Base-by-base conservation (phyloP, 2,797 vertebrate species). In the Centropyge bicolor region DNA sequence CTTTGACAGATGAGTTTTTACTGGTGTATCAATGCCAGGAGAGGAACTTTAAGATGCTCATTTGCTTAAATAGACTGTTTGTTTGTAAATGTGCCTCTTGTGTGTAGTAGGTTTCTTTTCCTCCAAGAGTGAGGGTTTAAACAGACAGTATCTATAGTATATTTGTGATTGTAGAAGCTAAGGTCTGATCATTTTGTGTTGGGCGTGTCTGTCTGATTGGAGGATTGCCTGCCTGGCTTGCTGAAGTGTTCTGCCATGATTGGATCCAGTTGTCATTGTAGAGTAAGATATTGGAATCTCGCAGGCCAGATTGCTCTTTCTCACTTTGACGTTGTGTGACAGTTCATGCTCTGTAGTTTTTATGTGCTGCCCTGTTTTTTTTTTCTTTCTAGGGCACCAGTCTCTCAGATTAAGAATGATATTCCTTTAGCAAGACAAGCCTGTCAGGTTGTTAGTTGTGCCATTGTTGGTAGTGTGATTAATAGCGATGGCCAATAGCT, bases 221-320 rank as follows among this genome's bases (percentile, higher is more conserved):
- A 85, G 78, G 81, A 88, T 90, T 86, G 81, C 59, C 84, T 66
- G 78, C 62, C 77, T 38, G 40, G 79, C 80, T 87, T 76, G 65
- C 78, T 87, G 73, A 83, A 85, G 88, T 89, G 83, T 87, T 88
- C 66, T 82, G 77, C 77, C 64, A 65, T 89, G 91, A 92, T 89
- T 89, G 89, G 86, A 90, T 91, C 89, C 90, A 88, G 91, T 91
- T 91, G 89, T 92, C 91, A 88, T 82, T 89, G 84, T 77, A 52
- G 87, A 83, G 83, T 85, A 86, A 88, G 88, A 89, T 91, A 91
- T 86, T 90, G 88, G 89, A 91, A 88, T 89, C 86, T 89, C 59
- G 12, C 88, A 76, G 82, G 82, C 84, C 88, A 89, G 87, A 93
- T 90, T 88, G 89, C 83, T 83, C 89, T 84, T 86, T 92, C 86